phyloP scores from a whole-genome alignment of 2,888 invertebrate genomes.

The Gonocerus acuteangulatus region DNA sequence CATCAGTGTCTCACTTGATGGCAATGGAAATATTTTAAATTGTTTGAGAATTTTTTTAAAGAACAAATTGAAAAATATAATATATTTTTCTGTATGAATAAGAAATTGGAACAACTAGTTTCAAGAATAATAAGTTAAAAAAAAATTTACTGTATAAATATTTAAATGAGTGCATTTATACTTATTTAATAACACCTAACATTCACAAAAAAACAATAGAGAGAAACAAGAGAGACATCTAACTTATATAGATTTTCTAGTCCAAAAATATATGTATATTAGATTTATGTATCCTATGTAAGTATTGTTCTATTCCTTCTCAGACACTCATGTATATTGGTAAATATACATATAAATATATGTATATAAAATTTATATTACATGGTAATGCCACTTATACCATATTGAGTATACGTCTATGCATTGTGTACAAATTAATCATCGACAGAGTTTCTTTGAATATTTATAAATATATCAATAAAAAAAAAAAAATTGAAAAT shows the following conservation, averaged over 20 bases:
- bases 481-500: slow-evolving; percentile 3
- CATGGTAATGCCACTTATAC: slow-evolving; percentile 22
- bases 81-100: no score
- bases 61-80: no score
- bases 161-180: no score
- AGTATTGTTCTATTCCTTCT: neutral
- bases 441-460: neutral
- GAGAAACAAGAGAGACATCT: no score
- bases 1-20: neutral
- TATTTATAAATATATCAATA: neutral
- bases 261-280: neutral
- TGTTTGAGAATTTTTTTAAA: no score
- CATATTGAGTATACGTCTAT: slow-evolving; percentile 19
- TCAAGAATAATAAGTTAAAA: no score
- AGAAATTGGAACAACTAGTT: no score
- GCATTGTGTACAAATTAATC: slow-evolving; percentile 21
- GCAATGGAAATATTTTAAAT: no score
- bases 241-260: neutral
- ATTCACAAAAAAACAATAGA: no score
- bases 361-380: slow-evolving; percentile 6
- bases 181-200: no score
- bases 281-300: neutral
- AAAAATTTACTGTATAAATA: no score
- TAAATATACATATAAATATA: slow-evolving; percentile 14
- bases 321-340: slow-evolving; percentile 8